phyloP scores from a whole-genome alignment of 1,140 invertebrate genomes.

The Paracyclopina nana region DNA sequence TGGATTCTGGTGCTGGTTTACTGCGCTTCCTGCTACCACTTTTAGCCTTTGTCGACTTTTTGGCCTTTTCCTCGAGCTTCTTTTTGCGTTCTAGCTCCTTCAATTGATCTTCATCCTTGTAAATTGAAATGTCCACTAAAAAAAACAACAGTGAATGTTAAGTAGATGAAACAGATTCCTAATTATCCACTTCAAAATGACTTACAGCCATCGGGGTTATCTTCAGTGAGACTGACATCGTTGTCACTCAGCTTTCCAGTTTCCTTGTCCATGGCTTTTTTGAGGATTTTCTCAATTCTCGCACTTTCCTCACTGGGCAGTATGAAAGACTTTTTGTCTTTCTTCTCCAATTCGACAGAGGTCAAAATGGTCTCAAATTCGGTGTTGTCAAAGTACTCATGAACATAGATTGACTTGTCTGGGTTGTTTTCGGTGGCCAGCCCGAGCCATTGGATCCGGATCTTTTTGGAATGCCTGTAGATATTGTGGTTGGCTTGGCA shows the following conservation, averaged over 20 bases:
- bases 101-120: slow-evolving; percentile 52
- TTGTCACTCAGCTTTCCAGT: slow-evolving; percentile 35
- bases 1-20: background rate
- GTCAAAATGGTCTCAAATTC: slow-evolving; percentile 75
- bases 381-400: slow-evolving; percentile 71
- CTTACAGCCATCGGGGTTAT: slow-evolving; percentile 65
- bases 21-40: background rate
- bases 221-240: slow-evolving; percentile 45
- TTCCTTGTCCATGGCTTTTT: slow-evolving; percentile 60
- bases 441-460: slow-evolving; percentile 71
- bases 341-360: slow-evolving; percentile 50
- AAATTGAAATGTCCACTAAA: slow-evolving; percentile 54
- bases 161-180: slow-evolving; percentile 3
- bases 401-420: slow-evolving; percentile 50
- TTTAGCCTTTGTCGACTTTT: slow-evolving; percentile 13
- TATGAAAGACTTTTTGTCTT: slow-evolving; percentile 45
- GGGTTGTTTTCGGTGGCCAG: slow-evolving; percentile 35
- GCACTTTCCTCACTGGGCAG: slow-evolving; percentile 47
- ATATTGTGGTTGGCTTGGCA: slow-evolving; percentile 80
- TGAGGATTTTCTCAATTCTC: slow-evolving; percentile 59
- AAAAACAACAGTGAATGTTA: slow-evolving; percentile 20
- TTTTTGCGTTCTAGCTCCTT: slow-evolving; percentile 36
- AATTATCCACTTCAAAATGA: slow-evolving; percentile 23
- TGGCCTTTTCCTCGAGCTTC: slow-evolving; percentile 8
- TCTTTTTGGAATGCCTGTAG: slow-evolving; percentile 53